These are phyloP conservation scores for Tauraco erythrolophus DNA, from an alignment of 2,113 vertebrate species.

Conservation along the genomic window DNA sequence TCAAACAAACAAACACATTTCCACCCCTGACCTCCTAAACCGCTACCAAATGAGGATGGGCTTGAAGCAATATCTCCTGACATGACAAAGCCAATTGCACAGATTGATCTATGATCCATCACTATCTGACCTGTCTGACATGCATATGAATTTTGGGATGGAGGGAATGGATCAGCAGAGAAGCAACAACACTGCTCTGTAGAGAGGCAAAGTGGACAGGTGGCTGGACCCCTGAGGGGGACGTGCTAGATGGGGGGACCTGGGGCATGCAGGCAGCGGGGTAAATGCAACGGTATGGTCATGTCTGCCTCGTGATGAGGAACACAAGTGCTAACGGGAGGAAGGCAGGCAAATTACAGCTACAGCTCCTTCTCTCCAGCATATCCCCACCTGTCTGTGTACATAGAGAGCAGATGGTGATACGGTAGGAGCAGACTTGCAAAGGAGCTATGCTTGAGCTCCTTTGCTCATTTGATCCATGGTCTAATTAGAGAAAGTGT, in stretches of 20 bases:
- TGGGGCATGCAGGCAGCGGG: not conserved
- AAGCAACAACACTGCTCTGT: not conserved
- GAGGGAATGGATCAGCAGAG: not conserved
- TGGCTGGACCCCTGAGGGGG: not conserved
- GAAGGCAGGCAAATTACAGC: not conserved
- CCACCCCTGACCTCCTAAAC: slow-evolving; percentile 4
- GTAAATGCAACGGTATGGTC: not conserved
- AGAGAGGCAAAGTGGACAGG: not conserved
- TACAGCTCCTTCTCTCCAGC: not conserved
- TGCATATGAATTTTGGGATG: not conserved
- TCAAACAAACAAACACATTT: not conserved
- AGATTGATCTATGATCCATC: not conserved
- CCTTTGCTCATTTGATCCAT: slow-evolving; percentile 52
- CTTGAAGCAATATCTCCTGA: slow-evolving; percentile 15
- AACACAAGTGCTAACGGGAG: not conserved
- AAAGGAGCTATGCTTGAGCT: slow-evolving; percentile 3
- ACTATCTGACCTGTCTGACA: not conserved
- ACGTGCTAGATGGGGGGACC: not conserved
- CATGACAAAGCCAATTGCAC: not conserved
- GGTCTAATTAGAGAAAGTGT: slow-evolving; percentile 28
- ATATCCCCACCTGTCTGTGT: slow-evolving; percentile 35
- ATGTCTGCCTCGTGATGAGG: not conserved
- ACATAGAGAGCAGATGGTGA: slow-evolving; percentile 31
- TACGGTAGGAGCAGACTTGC: not conserved
- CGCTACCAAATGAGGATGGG: not conserved